Evolutionary conservation across 2,888 invertebrate genomes (phyloP).

Genomic region (Chalcis sispes): DNA sequence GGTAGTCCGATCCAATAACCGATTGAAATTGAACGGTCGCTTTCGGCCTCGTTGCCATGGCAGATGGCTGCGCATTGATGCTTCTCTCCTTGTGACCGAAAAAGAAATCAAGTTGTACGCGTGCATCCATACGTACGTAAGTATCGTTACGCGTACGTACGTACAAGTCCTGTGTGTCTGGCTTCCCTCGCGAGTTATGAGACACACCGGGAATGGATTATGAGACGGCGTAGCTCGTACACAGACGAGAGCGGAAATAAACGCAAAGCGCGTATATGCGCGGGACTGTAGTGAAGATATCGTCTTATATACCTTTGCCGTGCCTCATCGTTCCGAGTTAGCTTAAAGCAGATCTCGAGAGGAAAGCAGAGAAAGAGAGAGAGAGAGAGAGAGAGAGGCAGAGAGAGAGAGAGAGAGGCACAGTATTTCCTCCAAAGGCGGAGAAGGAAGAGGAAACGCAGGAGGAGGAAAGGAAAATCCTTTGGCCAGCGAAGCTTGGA

Average conservation of each 20-base stretch:
- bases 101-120: constrained; percentile 39
- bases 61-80: not conserved
- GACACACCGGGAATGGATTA: not conserved
- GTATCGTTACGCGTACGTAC: not conserved
- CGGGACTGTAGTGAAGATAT: too few relatives aligned
- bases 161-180: not conserved
- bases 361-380: not conserved
- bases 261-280: not conserved
- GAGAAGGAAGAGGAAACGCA: constrained; percentile 51
- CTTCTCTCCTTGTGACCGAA: constrained; percentile 9
- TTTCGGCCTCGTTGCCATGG: constrained; percentile 26
- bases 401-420: not conserved
- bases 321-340: not conserved
- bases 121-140: not conserved
- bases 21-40: constrained; percentile 62
- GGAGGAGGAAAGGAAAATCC: constrained; percentile 67
- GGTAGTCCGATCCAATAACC: constrained; percentile 66
- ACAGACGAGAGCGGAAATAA: too few relatives aligned
- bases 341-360: constrained; percentile 10
- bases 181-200: not conserved
- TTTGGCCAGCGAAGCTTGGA: constrained; percentile 74
- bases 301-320: not conserved
- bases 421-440: not conserved
- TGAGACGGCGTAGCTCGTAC: too few relatives aligned
- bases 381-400: not conserved